Evolutionary conservation across 2,113 vertebrate genomes (phyloP).

Genomic region (Callocephalon fimbriatum): DNA sequence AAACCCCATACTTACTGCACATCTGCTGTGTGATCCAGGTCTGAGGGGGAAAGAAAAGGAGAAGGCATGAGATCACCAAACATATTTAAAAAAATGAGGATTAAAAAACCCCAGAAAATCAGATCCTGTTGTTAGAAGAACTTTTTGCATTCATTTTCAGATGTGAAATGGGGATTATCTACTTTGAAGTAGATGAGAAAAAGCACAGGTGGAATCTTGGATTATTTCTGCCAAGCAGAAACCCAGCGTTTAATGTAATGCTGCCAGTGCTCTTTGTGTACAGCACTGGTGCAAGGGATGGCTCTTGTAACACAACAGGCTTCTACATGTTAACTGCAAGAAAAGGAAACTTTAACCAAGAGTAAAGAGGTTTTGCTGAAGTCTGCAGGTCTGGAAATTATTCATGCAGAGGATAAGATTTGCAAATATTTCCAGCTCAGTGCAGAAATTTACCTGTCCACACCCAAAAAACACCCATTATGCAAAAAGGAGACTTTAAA

Average conservation of each 20-base stretch:
- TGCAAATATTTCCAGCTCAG: background rate
- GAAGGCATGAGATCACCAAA: background rate
- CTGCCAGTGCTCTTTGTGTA: background rate
- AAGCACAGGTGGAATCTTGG: background rate
- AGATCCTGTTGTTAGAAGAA: background rate
- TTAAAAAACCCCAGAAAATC: background rate
- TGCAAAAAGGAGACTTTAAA: background rate
- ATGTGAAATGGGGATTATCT: background rate
- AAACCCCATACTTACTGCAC: slow-evolving; percentile 91
- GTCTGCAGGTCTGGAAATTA: background rate
- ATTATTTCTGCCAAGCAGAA: background rate
- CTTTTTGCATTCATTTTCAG: background rate
- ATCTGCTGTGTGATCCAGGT: slow-evolving; percentile 97
- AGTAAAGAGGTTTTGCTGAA: background rate
- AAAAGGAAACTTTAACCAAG: background rate
- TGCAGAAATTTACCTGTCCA: background rate
- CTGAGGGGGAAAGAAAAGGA: slow-evolving; percentile 73
- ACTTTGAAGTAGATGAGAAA: background rate
- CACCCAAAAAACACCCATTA: background rate
- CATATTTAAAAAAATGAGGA: fast-evolving
- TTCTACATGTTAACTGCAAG: background rate
- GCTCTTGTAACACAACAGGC: background rate
- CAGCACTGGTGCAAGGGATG: background rate
- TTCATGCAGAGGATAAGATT: background rate
- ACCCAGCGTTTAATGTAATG: background rate